phyloP scores from a whole-genome alignment of 2,888 invertebrate genomes.

The Drosophila nigritarsus region DNA sequence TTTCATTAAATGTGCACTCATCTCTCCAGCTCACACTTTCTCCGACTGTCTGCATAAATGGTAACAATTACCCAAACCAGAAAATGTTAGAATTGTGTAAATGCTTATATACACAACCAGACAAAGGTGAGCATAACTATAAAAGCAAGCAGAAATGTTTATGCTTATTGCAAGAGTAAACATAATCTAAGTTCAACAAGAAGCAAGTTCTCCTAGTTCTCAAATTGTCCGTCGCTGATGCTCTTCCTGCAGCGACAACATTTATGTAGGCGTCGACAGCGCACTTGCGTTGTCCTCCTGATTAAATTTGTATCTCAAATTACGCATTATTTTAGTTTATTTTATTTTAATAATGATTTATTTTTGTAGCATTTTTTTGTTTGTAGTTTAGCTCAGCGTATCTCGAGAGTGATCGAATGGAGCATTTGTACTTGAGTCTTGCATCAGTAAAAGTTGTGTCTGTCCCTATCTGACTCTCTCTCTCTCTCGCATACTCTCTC shows the following conservation, averaged over 20 bases:
- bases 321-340: no score
- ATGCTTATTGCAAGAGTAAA: neutral
- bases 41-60: conserved; percentile 29
- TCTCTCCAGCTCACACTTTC: neutral
- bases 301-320: no score
- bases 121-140: neutral
- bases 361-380: no score
- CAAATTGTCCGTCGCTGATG: neutral
- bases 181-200: neutral
- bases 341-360: no score
- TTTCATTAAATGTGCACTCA: conserved; percentile 46
- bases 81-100: conserved; percentile 6
- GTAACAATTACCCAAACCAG: conserved; percentile 58
- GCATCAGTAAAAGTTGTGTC: neutral
- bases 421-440: neutral
- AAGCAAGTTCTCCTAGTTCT: neutral
- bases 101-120: conserved; percentile 1
- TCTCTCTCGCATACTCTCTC: no score
- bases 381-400: no score
- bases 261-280: neutral
- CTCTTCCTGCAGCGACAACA: neutral
- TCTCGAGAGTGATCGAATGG: neutral
- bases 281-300: rapidly evolving
- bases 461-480: neutral
- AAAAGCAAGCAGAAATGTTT: neutral